These are phyloP conservation scores for Piezodorus guildinii DNA, from an alignment of 1,140 invertebrate genomes.

Conservation along the genomic window DNA sequence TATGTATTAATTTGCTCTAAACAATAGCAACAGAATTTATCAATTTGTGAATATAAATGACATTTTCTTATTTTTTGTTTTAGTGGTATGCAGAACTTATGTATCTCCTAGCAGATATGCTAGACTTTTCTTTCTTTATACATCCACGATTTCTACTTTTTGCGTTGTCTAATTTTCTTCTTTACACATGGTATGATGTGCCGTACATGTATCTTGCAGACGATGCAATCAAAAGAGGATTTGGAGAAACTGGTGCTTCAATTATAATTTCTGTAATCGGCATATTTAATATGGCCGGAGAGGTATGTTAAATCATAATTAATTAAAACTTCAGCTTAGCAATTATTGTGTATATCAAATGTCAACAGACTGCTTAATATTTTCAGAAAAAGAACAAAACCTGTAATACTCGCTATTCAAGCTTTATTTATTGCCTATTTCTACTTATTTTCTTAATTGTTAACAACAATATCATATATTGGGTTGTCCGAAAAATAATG, in stretches of 20 bases:
- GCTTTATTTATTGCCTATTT: too few relatives aligned
- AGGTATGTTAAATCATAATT: conserved; percentile 40
- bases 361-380: not conserved
- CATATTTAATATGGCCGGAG: conserved; percentile 73
- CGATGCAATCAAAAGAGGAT: conserved; percentile 57
- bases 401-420: too few relatives aligned
- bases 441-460: too few relatives aligned
- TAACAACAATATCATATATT: too few relatives aligned
- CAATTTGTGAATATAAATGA: too few relatives aligned
- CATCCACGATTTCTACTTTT: conserved; percentile 66
- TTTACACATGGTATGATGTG: conserved; percentile 81
- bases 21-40: too few relatives aligned
- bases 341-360: not conserved
- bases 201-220: conserved; percentile 77
- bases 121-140: conserved; percentile 66
- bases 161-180: conserved; percentile 69
- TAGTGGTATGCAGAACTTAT: conserved; percentile 65
- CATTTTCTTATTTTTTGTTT: conserved; percentile 27
- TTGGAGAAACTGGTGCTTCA: conserved; percentile 57
- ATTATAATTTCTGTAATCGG: conserved; percentile 76
- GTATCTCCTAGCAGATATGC: conserved; percentile 57
- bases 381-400: not conserved
- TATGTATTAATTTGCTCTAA: too few relatives aligned
- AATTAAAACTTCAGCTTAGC: not conserved
- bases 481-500: too few relatives aligned